Evolutionary conservation across 2,797 vertebrate genomes (phyloP).

Genomic region (Enteromius treurensis): DNA sequence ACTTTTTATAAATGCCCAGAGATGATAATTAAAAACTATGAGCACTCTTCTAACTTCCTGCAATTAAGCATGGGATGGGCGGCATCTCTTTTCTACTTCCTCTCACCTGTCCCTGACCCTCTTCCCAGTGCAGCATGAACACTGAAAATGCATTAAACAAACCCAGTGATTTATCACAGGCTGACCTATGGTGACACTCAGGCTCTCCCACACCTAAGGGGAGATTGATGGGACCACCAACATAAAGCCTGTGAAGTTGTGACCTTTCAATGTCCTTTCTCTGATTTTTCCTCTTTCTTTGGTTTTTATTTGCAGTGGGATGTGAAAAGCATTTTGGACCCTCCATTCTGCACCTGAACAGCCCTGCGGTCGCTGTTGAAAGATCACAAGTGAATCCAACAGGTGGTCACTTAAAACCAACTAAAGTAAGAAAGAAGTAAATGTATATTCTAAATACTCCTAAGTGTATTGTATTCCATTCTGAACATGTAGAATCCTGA

Average conservation of each 20-base stretch:
- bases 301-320: constrained; percentile 12
- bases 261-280: constrained; percentile 39
- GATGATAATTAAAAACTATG: neutral
- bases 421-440: neutral
- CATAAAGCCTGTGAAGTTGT: constrained; percentile 37
- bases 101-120: constrained; percentile 46
- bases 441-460: neutral
- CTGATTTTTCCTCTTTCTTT: neutral
- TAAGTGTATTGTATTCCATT: neutral
- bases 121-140: constrained; percentile 27
- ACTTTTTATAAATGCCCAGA: constrained; percentile 5
- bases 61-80: neutral
- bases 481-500: neutral
- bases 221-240: constrained; percentile 43
- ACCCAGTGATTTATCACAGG: constrained; percentile 42
- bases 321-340: neutral
- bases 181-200: constrained; percentile 35
- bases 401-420: neutral
- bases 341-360: neutral
- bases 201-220: constrained; percentile 5
- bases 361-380: neutral
- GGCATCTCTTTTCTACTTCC: constrained; percentile 10
- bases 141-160: constrained; percentile 52
- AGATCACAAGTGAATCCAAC: neutral
- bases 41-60: neutral